Evolutionary conservation across 2,113 vertebrate species (phyloP).

Genomic region (Serranochromis macrocephalus): DNA sequence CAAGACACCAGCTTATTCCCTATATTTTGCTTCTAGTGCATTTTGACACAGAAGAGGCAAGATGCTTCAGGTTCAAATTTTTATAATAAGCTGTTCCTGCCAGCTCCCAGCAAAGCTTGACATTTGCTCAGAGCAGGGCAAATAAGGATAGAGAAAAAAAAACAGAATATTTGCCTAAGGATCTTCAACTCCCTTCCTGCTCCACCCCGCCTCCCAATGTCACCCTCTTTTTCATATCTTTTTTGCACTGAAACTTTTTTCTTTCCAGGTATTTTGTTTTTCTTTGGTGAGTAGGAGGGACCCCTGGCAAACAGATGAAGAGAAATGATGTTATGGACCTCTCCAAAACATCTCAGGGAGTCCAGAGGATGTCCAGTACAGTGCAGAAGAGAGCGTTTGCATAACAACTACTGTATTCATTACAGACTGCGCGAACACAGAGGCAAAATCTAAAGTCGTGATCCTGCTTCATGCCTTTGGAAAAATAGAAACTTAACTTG

Average conservation of each 20-base stretch:
- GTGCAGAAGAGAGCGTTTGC: background rate
- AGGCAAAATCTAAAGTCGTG: background rate
- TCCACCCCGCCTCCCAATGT: background rate
- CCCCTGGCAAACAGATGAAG: constrained; percentile 5
- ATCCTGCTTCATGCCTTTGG: background rate
- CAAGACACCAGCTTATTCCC: background rate
- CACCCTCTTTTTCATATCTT: background rate
- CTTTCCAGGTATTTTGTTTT: constrained; percentile 19
- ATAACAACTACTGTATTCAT: constrained; percentile 13
- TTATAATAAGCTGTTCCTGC: constrained; percentile 42
- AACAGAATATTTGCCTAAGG: constrained; percentile 4
- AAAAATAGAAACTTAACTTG: constrained; percentile 12
- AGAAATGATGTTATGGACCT: constrained; percentile 9
- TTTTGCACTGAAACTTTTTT: background rate
- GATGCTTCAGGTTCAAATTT: constrained; percentile 33
- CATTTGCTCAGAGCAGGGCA: constrained; percentile 39
- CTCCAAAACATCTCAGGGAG: constrained; percentile 15
- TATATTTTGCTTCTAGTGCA: background rate
- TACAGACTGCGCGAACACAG: background rate
- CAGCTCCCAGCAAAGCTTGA: constrained; percentile 24
- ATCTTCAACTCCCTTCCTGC: background rate
- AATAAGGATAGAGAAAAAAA: constrained; percentile 17
- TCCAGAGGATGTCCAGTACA: background rate
- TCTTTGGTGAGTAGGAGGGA: background rate
- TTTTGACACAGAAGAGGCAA: background rate